Evolutionary conservation across 2,113 vertebrate genomes (phyloP), one percentile per base, ranked within the genome.

Genomic region (Passerina amoena): DNA sequence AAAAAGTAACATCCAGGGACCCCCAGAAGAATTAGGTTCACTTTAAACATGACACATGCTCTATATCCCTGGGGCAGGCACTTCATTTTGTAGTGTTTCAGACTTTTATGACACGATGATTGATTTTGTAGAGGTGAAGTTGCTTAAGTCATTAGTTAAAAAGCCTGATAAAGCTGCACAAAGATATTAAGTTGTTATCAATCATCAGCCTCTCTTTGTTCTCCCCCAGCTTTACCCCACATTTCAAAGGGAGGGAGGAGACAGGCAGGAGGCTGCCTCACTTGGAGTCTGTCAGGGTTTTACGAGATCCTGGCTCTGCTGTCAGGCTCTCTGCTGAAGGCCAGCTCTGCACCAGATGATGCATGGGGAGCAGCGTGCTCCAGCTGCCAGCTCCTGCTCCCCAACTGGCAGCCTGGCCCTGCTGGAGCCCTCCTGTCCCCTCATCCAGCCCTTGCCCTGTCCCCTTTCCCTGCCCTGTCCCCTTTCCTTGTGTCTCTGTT

Each of bases 111-210:
- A 96, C 93, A 93, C 0, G n/a, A 80, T 96, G 97, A 94, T 97
- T 95, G 95, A 97, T 97, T 90, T 71, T 71, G 72, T 66, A 87
- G 96, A 93, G 86, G 86, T 93, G 90, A 75, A 94, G 91, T 83
- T 94, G 90, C 88, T 54, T 57, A 53, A 94, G 91, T 94, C 93
- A 95, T 97, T 96, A 96, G 91, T 92, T 95, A 85, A 96, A 97
- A 92, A 87, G 92, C 73, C 85, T 82, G 92, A 96, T 96, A 94
- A 96, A 95, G 63, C 87, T 82, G 71, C 70, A 82, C 59, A 63
- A n/a, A 83, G 72, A 88, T 95, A 96, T 88, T 85, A 93, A 90
- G 92, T 54, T 71, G 90, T 89, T 94, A 95, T 96, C 94, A 91
- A 64, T 96, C 92, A 95, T 72, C 61, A 14, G n/a, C 4, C 42